A percentile compares a stretch with the other conserved stretches of the same genome.
Conservation (phyloP, 2,113 vertebrate genomes). For the Stercorarius parasiticus region DNA sequence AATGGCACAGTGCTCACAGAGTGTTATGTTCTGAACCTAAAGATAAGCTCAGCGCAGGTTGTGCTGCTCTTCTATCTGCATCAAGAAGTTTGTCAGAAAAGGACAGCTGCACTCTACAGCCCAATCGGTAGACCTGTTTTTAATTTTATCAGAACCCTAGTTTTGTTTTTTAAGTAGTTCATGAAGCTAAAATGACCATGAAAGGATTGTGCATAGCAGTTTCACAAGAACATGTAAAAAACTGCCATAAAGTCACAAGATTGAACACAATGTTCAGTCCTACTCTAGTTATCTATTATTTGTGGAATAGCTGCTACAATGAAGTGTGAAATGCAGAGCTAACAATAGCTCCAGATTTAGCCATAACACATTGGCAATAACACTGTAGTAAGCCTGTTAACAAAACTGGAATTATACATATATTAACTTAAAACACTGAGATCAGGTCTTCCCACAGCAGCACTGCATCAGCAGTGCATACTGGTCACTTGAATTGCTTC, state of each 20-base stretch:
- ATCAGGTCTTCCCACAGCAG: not conserved
- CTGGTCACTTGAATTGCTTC: not conserved
- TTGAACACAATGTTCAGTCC: rapidly evolving
- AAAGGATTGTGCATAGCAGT: not conserved
- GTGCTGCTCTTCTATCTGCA: not conserved
- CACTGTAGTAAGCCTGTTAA: not conserved
- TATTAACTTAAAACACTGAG: not conserved
- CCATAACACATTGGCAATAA: not conserved
- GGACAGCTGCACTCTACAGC: not conserved
- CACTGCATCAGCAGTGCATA: not conserved
- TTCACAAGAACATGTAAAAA: not conserved
- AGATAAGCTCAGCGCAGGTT: not conserved
- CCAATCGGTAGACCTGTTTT: not conserved
- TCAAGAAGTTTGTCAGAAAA: not conserved
- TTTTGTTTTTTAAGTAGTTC: not conserved
- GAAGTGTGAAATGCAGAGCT: not conserved
- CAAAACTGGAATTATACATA: not conserved
- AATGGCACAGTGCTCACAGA: rapidly evolving
- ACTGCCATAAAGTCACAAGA: not conserved
- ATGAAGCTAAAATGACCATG: not conserved
- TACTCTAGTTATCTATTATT: not conserved
- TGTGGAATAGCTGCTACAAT: not conserved
- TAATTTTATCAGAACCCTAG: not conserved
- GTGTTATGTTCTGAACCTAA: not conserved
- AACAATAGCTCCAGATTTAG: not conserved